Evolutionary conservation across 1,140 invertebrate genomes (phyloP).

Genomic region (Atta cephalotes): DNA sequence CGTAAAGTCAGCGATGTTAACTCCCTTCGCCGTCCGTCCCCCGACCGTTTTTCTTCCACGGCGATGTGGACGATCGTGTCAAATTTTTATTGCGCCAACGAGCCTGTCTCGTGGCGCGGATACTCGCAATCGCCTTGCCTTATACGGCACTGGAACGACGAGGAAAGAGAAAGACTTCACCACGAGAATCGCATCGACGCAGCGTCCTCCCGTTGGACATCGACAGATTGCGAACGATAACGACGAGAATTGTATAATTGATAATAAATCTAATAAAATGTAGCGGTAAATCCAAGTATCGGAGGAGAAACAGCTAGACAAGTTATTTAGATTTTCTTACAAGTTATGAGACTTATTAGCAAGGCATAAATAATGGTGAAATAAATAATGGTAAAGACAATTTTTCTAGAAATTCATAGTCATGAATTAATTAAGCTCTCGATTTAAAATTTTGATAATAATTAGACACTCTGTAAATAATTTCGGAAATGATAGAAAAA

Average conservation of each 20-base stretch:
- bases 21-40: conserved; percentile 63
- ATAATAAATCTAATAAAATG: conserved; percentile 27
- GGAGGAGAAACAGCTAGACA: background rate
- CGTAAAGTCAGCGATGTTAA: conserved; percentile 77
- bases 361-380: background rate
- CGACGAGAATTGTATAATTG: conserved; percentile 31
- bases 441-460: conserved; percentile 4
- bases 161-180: conserved; percentile 2
- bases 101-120: conserved; percentile 66
- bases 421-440: background rate
- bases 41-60: conserved; percentile 71
- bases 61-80: conserved; percentile 78
- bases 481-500: background rate
- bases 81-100: conserved; percentile 82
- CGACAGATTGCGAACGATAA: conserved; percentile 40
- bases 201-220: background rate
- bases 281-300: background rate
- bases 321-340: background rate
- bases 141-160: conserved; percentile 61
- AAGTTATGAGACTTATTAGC: background rate
- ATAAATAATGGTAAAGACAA: background rate
- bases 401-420: background rate
- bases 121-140: conserved; percentile 74
- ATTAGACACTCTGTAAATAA: background rate
- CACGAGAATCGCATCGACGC: conserved; percentile 9